Percentiles rank a stretch among this genome's conserved stretches.
These are phyloP conservation scores for Paguma larvata DNA, from an alignment of 2,797 vertebrate genomes.

Conservation along the genomic window DNA sequence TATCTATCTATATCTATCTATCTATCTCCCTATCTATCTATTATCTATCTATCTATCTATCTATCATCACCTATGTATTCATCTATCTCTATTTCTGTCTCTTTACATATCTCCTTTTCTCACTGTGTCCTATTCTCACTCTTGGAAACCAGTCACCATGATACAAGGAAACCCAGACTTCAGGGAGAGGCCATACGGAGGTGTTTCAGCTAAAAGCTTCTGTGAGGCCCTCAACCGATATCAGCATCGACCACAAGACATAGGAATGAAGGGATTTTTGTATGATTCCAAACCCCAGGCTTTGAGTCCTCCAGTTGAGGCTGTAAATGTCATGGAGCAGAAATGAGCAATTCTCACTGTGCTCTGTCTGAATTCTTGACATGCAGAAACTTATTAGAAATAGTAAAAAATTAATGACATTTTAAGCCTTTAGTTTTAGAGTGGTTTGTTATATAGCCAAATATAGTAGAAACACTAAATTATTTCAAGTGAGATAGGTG, in stretches of 20 bases:
- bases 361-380: background rate
- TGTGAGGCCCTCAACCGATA: background rate
- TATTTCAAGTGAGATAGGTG: background rate
- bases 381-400: background rate
- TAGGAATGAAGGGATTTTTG: background rate
- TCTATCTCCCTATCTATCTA: background rate
- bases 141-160: background rate
- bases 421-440: background rate
- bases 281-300: no score
- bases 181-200: background rate
- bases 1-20: no score
- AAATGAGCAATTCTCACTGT: background rate
- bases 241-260: background rate
- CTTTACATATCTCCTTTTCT: background rate
- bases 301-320: background rate
- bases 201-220: background rate
- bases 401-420: background rate
- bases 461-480: background rate
- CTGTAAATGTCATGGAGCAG: background rate
- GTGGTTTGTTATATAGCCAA: background rate
- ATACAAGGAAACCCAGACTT: no score
- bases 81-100: background rate
- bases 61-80: background rate
- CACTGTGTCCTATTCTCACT: background rate
- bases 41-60: background rate